These are phyloP conservation scores for Prionailurus viverrinus DNA, from an alignment of 2,113 vertebrate species.

Conservation along the genomic window DNA sequence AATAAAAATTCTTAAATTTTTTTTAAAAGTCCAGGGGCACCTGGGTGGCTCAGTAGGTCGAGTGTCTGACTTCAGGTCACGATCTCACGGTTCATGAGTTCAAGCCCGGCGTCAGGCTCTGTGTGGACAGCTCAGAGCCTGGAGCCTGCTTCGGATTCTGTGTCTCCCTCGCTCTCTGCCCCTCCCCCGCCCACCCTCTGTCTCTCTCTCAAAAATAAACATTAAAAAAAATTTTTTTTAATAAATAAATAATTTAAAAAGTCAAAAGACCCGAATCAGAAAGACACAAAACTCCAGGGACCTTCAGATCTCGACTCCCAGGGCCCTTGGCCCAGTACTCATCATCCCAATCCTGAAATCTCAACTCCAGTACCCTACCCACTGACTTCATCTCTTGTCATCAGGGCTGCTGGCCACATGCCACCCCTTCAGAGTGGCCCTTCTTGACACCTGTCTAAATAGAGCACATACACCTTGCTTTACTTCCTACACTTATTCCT, in stretches of 20 bases:
- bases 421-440: not conserved
- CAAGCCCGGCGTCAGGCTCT: accelerated
- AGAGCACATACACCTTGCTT: not conserved
- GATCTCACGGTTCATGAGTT: not conserved
- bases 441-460: not conserved
- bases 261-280: not conserved
- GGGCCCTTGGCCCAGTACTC: not conserved
- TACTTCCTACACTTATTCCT: not conserved
- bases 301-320: not conserved
- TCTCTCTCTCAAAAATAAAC: too few relatives aligned
- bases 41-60: not conserved
- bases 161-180: not conserved
- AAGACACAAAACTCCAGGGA: not conserved
- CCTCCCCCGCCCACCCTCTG: too few relatives aligned
- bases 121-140: not conserved
- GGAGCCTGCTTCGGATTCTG: not conserved
- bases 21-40: not conserved
- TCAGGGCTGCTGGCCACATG: not conserved
- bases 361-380: not conserved
- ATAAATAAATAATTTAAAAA: not conserved
- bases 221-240: too few relatives aligned
- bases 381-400: not conserved
- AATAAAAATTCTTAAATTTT: not conserved
- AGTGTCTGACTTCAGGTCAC: not conserved
- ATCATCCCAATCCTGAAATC: not conserved